These are phyloP conservation scores for Brachyhypopomus gauderio DNA, from an alignment of 2,113 vertebrate genomes.

Conservation along the genomic window DNA sequence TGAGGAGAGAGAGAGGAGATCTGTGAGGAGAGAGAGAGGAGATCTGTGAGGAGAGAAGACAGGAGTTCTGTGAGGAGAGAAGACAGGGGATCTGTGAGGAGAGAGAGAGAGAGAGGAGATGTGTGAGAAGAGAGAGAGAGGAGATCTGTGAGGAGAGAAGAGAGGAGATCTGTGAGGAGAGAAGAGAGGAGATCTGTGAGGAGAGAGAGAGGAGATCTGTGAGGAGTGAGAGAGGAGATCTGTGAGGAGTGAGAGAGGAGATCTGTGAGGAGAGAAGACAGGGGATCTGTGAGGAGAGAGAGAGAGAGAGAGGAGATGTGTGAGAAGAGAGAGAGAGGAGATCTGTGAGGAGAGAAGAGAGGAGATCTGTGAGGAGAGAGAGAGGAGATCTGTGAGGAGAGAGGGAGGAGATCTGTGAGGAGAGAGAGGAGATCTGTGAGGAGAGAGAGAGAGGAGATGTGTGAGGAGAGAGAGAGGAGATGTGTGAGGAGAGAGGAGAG, in stretches of 20 bases:
- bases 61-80: no score
- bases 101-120: constrained; percentile 53
- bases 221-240: constrained; percentile 61
- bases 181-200: constrained; percentile 15
- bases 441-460: no score
- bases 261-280: constrained; percentile 29
- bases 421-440: no score
- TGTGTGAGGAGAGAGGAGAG: no score
- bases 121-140: constrained; percentile 64
- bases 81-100: no score
- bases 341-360: constrained; percentile 50
- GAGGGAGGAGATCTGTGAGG: no score
- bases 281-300: no score
- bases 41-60: no score
- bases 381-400: no score
- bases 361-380: constrained; percentile 29
- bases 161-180: constrained; percentile 42
- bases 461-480: no score
- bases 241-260: constrained; percentile 50
- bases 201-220: constrained; percentile 56
- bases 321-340: constrained; percentile 63
- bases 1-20: constrained; percentile 8
- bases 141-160: constrained; percentile 46
- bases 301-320: constrained; percentile 53
- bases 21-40: no score